Evolutionary conservation across 2,113 vertebrate species (phyloP).

Genomic region (Sigmodon hispidus): DNA sequence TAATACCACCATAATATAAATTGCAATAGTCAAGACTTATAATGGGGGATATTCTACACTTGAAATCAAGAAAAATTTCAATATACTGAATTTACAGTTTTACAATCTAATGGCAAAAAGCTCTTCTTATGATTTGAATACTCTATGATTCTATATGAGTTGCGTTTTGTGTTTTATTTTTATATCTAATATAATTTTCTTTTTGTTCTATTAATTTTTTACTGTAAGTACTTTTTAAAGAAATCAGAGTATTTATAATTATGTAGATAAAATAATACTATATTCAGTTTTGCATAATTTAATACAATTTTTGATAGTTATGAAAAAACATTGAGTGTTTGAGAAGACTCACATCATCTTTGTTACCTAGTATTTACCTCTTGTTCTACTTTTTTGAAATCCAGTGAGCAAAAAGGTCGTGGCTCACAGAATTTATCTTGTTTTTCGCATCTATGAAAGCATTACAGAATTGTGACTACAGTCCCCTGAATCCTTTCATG

Average conservation of each 20-base stretch:
- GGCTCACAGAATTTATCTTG: slow-evolving; percentile 78
- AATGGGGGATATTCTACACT: not conserved
- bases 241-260: slow-evolving; percentile 64
- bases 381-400: slow-evolving; percentile 78
- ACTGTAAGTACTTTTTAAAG: slow-evolving; percentile 26
- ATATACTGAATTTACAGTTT: not conserved
- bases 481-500: slow-evolving; percentile 91
- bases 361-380: slow-evolving; percentile 64
- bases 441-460: slow-evolving; percentile 83
- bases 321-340: slow-evolving; percentile 72
- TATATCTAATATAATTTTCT: not conserved
- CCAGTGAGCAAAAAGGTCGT: slow-evolving; percentile 78
- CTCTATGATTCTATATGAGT: not conserved
- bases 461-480: slow-evolving; percentile 87
- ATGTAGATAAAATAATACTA: slow-evolving; percentile 60
- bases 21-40: not conserved
- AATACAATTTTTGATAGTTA: slow-evolving; percentile 61
- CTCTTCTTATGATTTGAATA: not conserved
- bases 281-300: slow-evolving; percentile 47
- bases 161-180: not conserved
- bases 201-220: not conserved
- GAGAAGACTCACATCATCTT: slow-evolving; percentile 78
- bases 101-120: not conserved
- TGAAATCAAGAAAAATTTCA: not conserved
- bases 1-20: not conserved